These are phyloP conservation scores for Acronicta leporina DNA, from an alignment of 2,888 invertebrate species.

Conservation along the genomic window DNA sequence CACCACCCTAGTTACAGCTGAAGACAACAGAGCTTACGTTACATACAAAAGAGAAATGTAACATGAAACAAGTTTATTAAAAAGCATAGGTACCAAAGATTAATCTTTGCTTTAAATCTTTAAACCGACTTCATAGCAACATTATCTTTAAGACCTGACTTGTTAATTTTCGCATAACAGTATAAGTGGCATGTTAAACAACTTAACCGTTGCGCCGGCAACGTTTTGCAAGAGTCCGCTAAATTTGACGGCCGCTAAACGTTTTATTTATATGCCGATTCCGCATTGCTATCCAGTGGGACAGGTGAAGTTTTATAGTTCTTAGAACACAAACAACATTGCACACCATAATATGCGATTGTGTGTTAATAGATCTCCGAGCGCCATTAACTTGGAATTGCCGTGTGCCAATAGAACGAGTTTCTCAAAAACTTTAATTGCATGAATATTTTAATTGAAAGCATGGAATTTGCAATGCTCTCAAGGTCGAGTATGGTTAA, in stretches of 20 bases:
- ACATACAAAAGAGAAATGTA: background rate
- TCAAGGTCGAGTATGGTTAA: slow-evolving; percentile 52
- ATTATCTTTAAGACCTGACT: slow-evolving; percentile 32
- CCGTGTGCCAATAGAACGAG: slow-evolving; percentile 42
- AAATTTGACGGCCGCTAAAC: slow-evolving; percentile 75
- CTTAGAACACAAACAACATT: slow-evolving; percentile 30
- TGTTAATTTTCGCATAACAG: slow-evolving; percentile 73
- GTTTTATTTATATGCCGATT: slow-evolving; percentile 70
- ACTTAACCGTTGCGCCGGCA: slow-evolving; percentile 70
- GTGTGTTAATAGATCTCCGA: slow-evolving; percentile 36
- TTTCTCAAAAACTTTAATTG: slow-evolving; percentile 34
- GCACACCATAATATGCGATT: slow-evolving; percentile 20
- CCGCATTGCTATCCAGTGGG: slow-evolving; percentile 60
- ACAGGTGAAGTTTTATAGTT: slow-evolving; percentile 30
- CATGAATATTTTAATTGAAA: slow-evolving; percentile 45
- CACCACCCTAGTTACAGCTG: too few species aligned
- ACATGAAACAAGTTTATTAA: background rate
- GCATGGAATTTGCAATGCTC: slow-evolving; percentile 43
- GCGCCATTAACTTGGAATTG: slow-evolving; percentile 36
- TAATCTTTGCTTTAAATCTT: slow-evolving; percentile 20
- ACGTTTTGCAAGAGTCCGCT: slow-evolving; percentile 75
- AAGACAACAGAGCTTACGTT: background rate
- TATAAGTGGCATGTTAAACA: slow-evolving; percentile 74
- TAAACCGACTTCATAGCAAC: slow-evolving; percentile 31
- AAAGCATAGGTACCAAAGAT: background rate